phyloP scores from a whole-genome alignment of 2,888 invertebrate genomes.

The Thumatha senex region DNA sequence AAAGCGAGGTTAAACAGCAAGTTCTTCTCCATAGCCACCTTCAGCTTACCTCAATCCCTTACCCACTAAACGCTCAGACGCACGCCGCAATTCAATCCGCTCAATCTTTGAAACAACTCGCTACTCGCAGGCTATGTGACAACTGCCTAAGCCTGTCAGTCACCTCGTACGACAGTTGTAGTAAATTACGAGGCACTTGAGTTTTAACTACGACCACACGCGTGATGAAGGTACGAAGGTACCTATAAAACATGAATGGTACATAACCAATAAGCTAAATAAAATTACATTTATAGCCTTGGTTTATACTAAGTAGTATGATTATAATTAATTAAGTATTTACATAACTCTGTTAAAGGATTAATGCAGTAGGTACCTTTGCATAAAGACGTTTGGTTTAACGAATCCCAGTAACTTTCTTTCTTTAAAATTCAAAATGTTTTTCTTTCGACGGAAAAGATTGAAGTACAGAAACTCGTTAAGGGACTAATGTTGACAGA shows the following conservation, averaged over 20 bases:
- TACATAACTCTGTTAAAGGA: not conserved
- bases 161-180: conserved; percentile 1
- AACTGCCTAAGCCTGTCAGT: not conserved
- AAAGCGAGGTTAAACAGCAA: too few relatives aligned
- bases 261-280: conserved; percentile 1
- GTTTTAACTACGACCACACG: conserved; percentile 3
- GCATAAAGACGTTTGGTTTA: too few relatives aligned
- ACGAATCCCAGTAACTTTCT: too few relatives aligned
- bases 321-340: not conserved
- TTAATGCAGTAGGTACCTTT: too few relatives aligned
- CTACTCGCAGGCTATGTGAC: not conserved
- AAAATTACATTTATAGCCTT: not conserved
- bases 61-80: not conserved
- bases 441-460: too few relatives aligned
- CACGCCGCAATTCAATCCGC: not conserved
- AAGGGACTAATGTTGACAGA: too few relatives aligned
- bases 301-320: not conserved
- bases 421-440: too few relatives aligned
- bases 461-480: too few relatives aligned
- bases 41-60: too few relatives aligned
- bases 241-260: not conserved
- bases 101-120: not conserved
- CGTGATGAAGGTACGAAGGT: not conserved
- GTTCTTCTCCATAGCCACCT: too few relatives aligned
- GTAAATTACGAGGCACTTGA: not conserved